Evolutionary conservation across 2,888 invertebrate species (phyloP).

Genomic region (Minunthozetes semirufus): DNA sequence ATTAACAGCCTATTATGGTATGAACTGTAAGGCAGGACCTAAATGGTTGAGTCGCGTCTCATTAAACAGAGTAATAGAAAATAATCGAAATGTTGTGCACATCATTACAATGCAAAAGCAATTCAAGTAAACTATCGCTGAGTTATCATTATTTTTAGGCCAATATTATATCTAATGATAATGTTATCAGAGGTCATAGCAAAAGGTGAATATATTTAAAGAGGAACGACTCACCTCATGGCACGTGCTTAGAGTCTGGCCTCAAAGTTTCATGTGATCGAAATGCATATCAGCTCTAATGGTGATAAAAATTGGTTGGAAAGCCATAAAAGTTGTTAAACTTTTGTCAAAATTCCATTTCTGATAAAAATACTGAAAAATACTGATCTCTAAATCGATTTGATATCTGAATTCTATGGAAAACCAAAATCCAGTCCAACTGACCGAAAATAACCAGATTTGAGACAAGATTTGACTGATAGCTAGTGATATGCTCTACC

Average conservation of each 20-base stretch:
- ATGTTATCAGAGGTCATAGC: conserved; percentile 5
- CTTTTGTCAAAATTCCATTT: neutral
- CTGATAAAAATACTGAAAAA: neutral
- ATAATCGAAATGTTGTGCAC: neutral
- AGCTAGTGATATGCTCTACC: no score
- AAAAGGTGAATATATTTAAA: conserved; percentile 19
- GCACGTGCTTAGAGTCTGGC: conserved; percentile 2
- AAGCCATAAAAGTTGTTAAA: neutral
- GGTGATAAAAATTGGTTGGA: neutral
- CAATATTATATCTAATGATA: conserved; percentile 8
- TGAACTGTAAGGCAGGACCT: neutral
- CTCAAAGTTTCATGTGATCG: conserved; percentile 19
- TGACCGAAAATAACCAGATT: no score
- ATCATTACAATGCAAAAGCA: neutral
- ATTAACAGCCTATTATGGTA: neutral
- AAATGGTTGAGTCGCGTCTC: conserved; percentile 19
- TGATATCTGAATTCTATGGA: no score
- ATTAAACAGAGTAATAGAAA: conserved; percentile 19
- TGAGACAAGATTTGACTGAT: no score
- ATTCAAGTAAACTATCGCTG: neutral
- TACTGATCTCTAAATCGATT: no score
- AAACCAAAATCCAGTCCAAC: no score
- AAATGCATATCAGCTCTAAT: conserved; percentile 18
- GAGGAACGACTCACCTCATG: conserved; percentile 19
- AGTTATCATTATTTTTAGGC: conserved; percentile 16